These are phyloP conservation scores for Bemisia tabaci DNA, from an alignment of 1,140 invertebrate species.

Conservation along the genomic window DNA sequence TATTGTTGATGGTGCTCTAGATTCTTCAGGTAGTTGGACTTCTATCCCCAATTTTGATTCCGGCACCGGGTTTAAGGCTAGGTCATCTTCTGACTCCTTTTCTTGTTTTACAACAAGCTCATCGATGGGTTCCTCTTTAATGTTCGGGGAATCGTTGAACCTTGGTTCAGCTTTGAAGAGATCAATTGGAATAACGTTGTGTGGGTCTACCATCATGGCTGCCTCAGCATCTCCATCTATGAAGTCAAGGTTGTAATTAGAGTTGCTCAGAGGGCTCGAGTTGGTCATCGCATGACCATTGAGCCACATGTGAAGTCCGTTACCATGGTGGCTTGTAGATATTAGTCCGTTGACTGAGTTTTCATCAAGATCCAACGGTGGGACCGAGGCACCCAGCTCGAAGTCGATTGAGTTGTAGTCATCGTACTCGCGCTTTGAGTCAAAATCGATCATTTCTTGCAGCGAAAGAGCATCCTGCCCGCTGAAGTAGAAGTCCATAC, in stretches of 20 bases:
- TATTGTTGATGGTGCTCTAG: slow-evolving; percentile 28
- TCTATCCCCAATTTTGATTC: slow-evolving; percentile 32
- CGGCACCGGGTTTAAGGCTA: slow-evolving; percentile 33
- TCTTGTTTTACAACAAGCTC: slow-evolving; percentile 17
- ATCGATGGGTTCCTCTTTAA: slow-evolving; percentile 26
- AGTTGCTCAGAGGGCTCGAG: not conserved
- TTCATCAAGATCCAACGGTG: not conserved
- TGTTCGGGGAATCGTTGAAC: slow-evolving; percentile 27
- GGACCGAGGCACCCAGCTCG: not conserved
- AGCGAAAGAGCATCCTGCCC: not conserved
- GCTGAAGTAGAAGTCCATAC: not conserved
- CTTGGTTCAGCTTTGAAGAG: slow-evolving; percentile 19
- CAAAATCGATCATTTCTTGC: not conserved
- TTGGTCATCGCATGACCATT: not conserved
- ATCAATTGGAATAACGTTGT: slow-evolving; percentile 46
- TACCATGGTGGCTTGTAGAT: not conserved
- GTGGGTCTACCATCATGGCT: slow-evolving; percentile 63
- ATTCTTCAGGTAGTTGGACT: slow-evolving; percentile 21
- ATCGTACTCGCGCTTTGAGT: not conserved
- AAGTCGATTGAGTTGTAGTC: not conserved
- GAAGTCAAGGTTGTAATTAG: slow-evolving; percentile 38
- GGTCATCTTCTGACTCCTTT: slow-evolving; percentile 15
- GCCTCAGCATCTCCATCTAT: slow-evolving; percentile 49
- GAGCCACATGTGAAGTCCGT: not conserved
- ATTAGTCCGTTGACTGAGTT: not conserved